Evolutionary conservation across 2,797 vertebrate genomes (phyloP).

Genomic region (Poecile montanus): DNA sequence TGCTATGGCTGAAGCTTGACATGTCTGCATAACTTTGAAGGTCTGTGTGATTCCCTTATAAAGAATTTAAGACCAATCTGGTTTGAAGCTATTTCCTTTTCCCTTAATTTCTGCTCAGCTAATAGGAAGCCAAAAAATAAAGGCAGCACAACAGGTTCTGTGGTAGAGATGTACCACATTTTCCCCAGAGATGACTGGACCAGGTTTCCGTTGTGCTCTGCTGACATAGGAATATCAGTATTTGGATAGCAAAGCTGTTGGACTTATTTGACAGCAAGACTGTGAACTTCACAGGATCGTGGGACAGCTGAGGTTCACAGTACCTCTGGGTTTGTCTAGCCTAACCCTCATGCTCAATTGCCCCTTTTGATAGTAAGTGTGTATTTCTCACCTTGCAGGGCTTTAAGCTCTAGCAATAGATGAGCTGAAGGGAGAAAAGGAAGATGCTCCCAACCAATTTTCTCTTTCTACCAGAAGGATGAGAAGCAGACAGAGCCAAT

Average conservation of each 20-base stretch:
- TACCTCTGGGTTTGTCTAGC: not conserved
- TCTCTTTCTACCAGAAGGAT: slow-evolving; percentile 14
- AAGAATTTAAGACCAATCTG: slow-evolving; percentile 36
- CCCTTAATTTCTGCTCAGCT: slow-evolving; percentile 14
- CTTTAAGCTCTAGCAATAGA: not conserved
- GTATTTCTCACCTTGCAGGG: not conserved
- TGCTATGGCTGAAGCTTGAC: not conserved
- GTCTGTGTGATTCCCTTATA: slow-evolving; percentile 19
- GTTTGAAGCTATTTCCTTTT: slow-evolving; percentile 42
- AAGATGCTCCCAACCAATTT: not conserved
- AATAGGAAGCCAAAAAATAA: slow-evolving; percentile 20
- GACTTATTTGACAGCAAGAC: not conserved
- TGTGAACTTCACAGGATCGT: not conserved
- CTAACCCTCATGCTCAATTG: not conserved
- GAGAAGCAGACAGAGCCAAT: slow-evolving; percentile 13
- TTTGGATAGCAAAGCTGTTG: slow-evolving; percentile 22
- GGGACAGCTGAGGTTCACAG: not conserved
- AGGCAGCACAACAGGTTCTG: not conserved
- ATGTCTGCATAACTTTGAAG: slow-evolving; percentile 14
- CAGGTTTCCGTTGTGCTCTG: not conserved
- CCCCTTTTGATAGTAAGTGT: not conserved
- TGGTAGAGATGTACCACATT: not conserved
- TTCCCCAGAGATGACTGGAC: not conserved
- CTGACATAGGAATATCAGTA: not conserved
- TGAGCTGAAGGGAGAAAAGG: not conserved